Base-by-base conservation (phyloP, 2,797 vertebrate species). In the Scomberomorus guttatus region DNA sequence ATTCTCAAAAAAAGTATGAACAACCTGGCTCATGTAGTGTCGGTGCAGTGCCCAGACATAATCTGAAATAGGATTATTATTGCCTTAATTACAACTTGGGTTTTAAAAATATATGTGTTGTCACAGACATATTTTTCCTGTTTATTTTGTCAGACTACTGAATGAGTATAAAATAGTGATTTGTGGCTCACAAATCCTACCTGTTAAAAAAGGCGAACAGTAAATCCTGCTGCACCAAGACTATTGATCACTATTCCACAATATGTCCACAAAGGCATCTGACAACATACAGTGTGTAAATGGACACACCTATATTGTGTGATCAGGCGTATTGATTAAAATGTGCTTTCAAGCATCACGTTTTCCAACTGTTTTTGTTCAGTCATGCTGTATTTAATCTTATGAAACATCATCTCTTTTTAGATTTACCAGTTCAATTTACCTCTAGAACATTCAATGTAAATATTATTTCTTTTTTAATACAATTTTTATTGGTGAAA, bases 351-450 rank as follows among this genome's bases (percentile, higher is more conserved):
- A 42, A 12, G 39, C 39, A 42, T 42, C 39, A 42, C 12, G 3
- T 42, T 42, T 51, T 78, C 48, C 12, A 39, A 10, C 20, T 24
- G 9, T n/a, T 59, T 39, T 58, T 44, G n/a, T 11, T 37, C 34
- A 65, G 37, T 37, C 48, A 20, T 22, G n/a, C 34, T 55, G 37
- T 27, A 56, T 42, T 18, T 72, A 50, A 72, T 6, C 25, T 25
- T 27, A 48, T 65, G 11, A 71, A 75, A 37, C 29, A 71, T 46
- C 54, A n/a, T 70, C 42, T 55, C 27, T 48, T 44, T 48, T 58
- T 44, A 60, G n/a, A 55, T 14, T 50, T 9, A 12, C 27, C 2
- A 6, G 7, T 25, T 29, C 9, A 39, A 22, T 68, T 66, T 12
- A 65, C 27, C 61, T 61, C 22, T 34, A n/a, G n/a, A n/a, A n/a